Evolutionary conservation across 2,113 vertebrate species (phyloP), one percentile per base, ranked within the genome.

Genomic region (Hyaena hyaena): DNA sequence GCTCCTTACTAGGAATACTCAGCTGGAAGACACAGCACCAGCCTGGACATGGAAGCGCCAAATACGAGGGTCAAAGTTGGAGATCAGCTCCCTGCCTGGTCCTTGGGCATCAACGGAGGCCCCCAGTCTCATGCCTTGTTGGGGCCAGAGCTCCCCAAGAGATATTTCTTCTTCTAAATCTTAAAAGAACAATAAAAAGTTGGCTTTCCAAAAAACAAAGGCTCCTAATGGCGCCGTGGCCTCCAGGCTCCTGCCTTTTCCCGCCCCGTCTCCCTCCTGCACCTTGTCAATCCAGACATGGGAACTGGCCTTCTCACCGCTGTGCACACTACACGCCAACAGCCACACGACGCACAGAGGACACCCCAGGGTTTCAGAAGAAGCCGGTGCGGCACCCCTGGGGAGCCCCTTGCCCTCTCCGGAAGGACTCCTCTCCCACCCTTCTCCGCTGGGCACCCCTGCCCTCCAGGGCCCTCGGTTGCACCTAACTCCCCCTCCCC

Each of bases 331-430:
- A 28, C 19, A 2, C 4, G 45, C 68, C 73, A 8, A 21, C 74
- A 71, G 65, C 50, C 84, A 21, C 24, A 15, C 4, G 5, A 7
- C 0, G 1, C 7, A 1, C 2, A 81, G 19, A 0, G 10, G 50
- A 58, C 35, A 10, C 50, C 17, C 58, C 26, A 21, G 31, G 11
- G 53, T 66, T 58, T 11, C 87, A 33, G 69, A 76, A 21, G 69
- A 76, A 19, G 68, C 68, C 53, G 24, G 77, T 16, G 45, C 65
- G 31, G 77, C 77, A 7, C 21, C 48, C n/a, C 77, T 9, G 3
- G 73, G 21, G 1, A 10, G 15, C 50, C 39, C 39, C 39, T 24
- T 0, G 3, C 31, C 23, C 26, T 39, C 26, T 24, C 28, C 11
- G 5, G 43, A 65, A 53, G 21, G 26, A 9, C 19, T 3, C n/a